Percentiles rank a stretch among this genome's conserved stretches.
phyloP scores from a whole-genome alignment of 1,140 invertebrate species.

The Plodia interpunctella region DNA sequence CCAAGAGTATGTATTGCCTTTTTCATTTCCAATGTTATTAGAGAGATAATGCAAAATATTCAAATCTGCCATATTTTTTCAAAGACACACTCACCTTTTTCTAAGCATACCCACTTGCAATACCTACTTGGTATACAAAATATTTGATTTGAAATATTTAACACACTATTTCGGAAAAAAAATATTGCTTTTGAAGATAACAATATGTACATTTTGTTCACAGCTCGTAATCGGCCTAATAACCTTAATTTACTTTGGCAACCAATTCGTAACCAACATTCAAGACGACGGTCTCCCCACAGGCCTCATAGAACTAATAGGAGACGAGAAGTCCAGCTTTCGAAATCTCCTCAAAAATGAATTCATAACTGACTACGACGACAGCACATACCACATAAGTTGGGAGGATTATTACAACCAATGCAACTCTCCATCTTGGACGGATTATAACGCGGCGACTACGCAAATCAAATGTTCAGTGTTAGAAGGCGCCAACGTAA shows the following conservation, averaged over 20 bases:
- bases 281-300: conserved; percentile 60
- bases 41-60: no score
- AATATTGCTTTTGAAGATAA: no score
- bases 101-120: no score
- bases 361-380: conserved; percentile 54
- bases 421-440: conserved; percentile 83
- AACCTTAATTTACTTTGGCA: conserved; percentile 56
- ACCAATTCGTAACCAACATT: conserved; percentile 50
- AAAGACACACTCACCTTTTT: no score
- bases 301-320: conserved; percentile 52
- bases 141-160: no score
- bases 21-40: no score
- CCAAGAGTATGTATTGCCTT: no score
- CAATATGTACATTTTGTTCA: conserved; percentile 25
- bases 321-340: conserved; percentile 52
- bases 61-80: no score
- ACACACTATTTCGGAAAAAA: no score
- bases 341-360: conserved; percentile 63
- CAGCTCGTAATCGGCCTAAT: conserved; percentile 55
- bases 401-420: conserved; percentile 86
- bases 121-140: no score
- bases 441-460: conserved; percentile 80
- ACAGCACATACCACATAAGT: conserved; percentile 50
- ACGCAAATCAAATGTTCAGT: conserved; percentile 84
- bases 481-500: conserved; percentile 80